Evolutionary conservation across 2,797 vertebrate species (phyloP).

Genomic region (Intellagama lesueurii): DNA sequence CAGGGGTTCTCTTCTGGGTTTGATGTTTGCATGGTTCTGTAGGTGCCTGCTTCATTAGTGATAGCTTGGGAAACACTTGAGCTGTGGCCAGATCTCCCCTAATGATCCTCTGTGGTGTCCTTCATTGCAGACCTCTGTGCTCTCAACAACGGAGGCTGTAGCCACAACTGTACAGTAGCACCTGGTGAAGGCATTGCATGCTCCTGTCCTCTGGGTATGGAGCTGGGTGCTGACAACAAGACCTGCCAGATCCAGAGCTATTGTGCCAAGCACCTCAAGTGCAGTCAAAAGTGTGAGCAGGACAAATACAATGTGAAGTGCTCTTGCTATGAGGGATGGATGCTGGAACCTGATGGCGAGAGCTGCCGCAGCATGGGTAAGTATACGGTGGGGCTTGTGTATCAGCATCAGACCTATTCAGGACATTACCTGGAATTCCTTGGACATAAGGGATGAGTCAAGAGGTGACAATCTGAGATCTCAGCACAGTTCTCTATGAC

Average conservation of each 20-base stretch:
- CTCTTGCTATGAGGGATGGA: slow-evolving; percentile 96
- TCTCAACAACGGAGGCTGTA: slow-evolving; percentile 92
- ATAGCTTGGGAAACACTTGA: background rate
- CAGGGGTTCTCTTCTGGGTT: background rate
- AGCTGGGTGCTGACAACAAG: slow-evolving; percentile 91
- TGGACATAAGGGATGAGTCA: too few species aligned
- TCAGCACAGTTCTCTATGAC: background rate
- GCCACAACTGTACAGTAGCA: slow-evolving; percentile 96
- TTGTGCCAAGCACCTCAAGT: slow-evolving; percentile 97
- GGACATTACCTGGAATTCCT: too few species aligned
- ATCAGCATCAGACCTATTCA: fast-evolving
- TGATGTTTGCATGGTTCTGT: background rate
- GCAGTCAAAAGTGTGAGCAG: slow-evolving; percentile 96
- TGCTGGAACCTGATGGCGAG: slow-evolving; percentile 91
- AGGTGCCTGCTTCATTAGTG: background rate
- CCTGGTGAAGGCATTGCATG: slow-evolving; percentile 94
- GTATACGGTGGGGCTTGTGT: background rate
- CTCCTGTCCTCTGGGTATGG: slow-evolving; percentile 96
- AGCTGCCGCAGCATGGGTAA: slow-evolving; percentile 94
- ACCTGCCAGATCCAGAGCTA: slow-evolving; percentile 98
- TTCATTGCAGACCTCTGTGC: slow-evolving; percentile 88
- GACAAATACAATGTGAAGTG: slow-evolving; percentile 96
- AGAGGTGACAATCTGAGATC: background rate
- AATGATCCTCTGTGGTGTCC: background rate
- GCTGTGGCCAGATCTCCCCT: background rate